A percentile compares a stretch with the other conserved stretches of the same genome.
Conservation (phyloP, 64 coral and sea anemone genomes). For the Montipora foliosa region DNA sequence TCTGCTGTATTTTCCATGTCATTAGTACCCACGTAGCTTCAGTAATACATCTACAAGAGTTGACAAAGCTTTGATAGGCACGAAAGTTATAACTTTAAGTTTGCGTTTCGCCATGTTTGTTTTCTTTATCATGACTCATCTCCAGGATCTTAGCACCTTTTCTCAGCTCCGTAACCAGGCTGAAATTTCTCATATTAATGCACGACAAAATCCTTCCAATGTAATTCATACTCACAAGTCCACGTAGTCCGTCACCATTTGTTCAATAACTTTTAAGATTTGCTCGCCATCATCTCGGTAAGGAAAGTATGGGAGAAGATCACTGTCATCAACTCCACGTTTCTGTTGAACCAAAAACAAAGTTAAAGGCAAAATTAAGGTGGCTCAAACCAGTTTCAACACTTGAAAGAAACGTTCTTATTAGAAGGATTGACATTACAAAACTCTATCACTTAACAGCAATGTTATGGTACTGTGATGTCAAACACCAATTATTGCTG, state of each 20-base stretch:
- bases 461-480: too few relatives aligned
- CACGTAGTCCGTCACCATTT: constrained; percentile 65
- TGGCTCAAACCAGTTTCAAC: too few relatives aligned
- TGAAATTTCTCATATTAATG: constrained; percentile 20
- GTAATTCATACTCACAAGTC: constrained; percentile 64
- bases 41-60: constrained; percentile 28
- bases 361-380: too few relatives aligned
- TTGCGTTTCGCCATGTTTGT: constrained; percentile 58
- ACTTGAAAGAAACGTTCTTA: too few relatives aligned
- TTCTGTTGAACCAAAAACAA: not conserved
- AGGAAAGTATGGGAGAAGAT: constrained; percentile 22
- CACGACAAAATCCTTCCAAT: not conserved
- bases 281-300: constrained; percentile 64
- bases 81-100: not conserved
- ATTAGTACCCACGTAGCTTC: constrained; percentile 46
- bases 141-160: constrained; percentile 17
- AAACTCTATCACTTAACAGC: too few relatives aligned
- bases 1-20: constrained; percentile 51
- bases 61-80: constrained; percentile 28
- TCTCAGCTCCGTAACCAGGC: not conserved
- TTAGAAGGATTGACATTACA: not conserved
- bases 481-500: too few relatives aligned
- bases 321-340: constrained; percentile 64
- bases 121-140: constrained; percentile 25
- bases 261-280: constrained; percentile 63